Evolutionary conservation across 2,797 vertebrate species (phyloP), one percentile per base, ranked within the genome.

Genomic region (Clarias platycephalus): DNA sequence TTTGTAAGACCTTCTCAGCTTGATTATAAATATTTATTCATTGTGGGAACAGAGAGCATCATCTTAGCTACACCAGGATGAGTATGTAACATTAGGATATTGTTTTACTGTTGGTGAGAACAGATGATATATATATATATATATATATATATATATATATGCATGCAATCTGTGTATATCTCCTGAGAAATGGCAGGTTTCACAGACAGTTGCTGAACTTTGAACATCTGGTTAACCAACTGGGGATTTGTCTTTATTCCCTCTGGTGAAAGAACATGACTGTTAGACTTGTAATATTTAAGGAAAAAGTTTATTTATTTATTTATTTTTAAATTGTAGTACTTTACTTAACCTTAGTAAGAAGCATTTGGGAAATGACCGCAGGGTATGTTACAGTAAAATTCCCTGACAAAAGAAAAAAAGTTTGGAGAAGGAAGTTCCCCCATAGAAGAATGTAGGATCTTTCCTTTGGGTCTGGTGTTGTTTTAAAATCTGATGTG

Each of bases 181-280:
- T 91, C 90, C 67, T 64, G 90, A 91, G 90, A 86, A 89, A 71
- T 28, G 75, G 81, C 88, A 88, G 90, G 87, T 91, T 89, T 91
- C 64, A 58, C 86, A 86, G 84, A 91, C 93, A 93, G 93, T 94
- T 94, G 91, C 92, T 91, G 60, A 82, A 89, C 88, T 89, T 90
- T 83, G 75, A 94, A 94, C 94, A 94, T 94, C 93, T 94, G 94
- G 91, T 89, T 2, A 44, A 57, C 86, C 90, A 88, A 90, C 91
- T 44, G 89, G 92, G 89, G 88, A 90, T 91, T 89, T 85, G 86
- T 87, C 86, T 85, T 72, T 71, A 83, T 87, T 89, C 88, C 74
- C 86, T 85, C 77, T 28, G 80, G 91, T 86, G 31, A 76, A 16
- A 53, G 44, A 18, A 34, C 80, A 67, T 79, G 82, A 26, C 77